Evolutionary conservation across 2,797 vertebrate genomes (phyloP), one percentile per base, ranked within the genome.

Genomic region (Megaceryle alcyon): DNA sequence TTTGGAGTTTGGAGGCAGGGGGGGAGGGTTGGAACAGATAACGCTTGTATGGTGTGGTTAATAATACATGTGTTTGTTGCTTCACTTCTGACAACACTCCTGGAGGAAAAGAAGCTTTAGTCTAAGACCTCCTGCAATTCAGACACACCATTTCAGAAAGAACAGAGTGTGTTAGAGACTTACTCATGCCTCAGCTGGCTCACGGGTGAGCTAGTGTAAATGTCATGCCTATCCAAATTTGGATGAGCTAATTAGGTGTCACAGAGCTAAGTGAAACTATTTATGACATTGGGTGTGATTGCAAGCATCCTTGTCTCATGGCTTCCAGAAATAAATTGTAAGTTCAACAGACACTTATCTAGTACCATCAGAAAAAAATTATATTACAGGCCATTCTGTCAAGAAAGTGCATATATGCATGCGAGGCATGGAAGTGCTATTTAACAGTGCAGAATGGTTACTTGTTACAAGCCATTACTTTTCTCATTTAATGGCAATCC

Each of bases 201-300:
- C 54, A n/a, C 21, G 54, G 54, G 31, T 56, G 54, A 56, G 54
- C 31, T 56, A 56, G 31, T n/a, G 73, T 79, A 97, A 97, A 95
- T 96, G 78, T 79, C 91, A 91, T 2, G 5, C 75, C 68, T 96
- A 31, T 91, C 89, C 88, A 93, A 92, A 96, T 86, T 83, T 90
- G 86, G 46, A 84, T n/a, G 54, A 77, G 54, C 61, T 95, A 84
- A 97, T 96, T 92, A 94, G 57, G 72, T 94, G 48, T 82, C 28
- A 3, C 39, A 81, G 37, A 81, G 56, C 68, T 88, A 78, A 88
- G 59, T 54, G 33, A 66, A 94, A 85, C 33, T 88, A 48, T 75
- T 88, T 57, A 72, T 81, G 79, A 76, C 63, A 86, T 10, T 77
- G 54, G 7, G 17, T 83, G 33, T 75, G 78, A 64, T 25, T 63